Base-by-base conservation (phyloP, 2,113 vertebrate species). In the Myodes glareolus region DNA sequence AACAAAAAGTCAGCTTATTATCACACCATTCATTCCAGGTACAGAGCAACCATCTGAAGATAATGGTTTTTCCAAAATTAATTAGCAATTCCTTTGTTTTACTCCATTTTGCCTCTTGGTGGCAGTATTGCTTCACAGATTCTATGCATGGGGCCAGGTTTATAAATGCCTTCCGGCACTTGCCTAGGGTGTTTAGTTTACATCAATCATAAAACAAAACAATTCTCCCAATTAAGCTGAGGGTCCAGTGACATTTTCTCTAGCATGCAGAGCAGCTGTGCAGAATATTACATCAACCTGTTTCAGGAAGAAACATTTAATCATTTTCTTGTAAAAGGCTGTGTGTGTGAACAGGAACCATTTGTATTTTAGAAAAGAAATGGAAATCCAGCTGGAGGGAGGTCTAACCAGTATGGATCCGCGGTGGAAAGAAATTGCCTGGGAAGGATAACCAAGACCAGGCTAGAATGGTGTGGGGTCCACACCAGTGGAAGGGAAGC, bases 61-160 rank as follows among this genome's bases (percentile, higher is more conserved):
- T 47, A 78, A 86, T 87, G 55, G 1, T 7, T 50, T 72, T 19
- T 11, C 63, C 91, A 94, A 47, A 81, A 93, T 94, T 95, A 80
- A 94, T 87, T 93, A 55, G 92, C 94, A 68, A 52, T 67, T 29
- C 68, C 33, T 72, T 88, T 81, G 13, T 7, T 81, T 55, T 93
- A 65, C 23, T 72, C 90, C 31, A 23, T 1, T 58, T 82, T 16
- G 14, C 82, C 98, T 95, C 75, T 96, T 98, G 98, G 90, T 98
- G 98, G 97, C 98, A 97, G 96, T 97, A 58, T 95, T 98, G 92
- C 92, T 88, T 96, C 67, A 95, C 33, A 11, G 73, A n/a, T 78
- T 70, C 47, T 47, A 7, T 61, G n/a, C 19, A 11, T 0, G 85
- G 50, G 67, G 92, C 0, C 42, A 89, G 27, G 23, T 70, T 95